Conservation (phyloP, 2,113 vertebrate species). For the Corynorhinus townsendii region DNA sequence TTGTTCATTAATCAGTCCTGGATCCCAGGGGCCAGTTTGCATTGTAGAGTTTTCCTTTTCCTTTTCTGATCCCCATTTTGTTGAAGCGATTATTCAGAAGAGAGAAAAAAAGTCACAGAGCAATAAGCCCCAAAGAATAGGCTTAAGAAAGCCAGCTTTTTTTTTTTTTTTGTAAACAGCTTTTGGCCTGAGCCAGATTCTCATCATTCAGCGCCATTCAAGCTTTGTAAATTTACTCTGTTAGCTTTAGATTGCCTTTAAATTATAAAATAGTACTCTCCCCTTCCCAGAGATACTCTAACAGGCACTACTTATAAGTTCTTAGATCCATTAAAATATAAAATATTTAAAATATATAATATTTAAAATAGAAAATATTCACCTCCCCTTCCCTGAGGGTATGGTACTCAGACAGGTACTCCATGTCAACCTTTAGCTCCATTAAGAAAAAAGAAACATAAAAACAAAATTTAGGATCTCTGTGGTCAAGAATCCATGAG, state of each 20-base stretch:
- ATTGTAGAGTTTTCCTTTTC: slow-evolving; percentile 83
- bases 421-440: slow-evolving; percentile 34
- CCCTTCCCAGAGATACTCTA: slow-evolving; percentile 43
- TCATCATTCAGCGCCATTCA: slow-evolving; percentile 43
- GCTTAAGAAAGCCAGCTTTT: slow-evolving; percentile 55
- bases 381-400: slow-evolving; percentile 29
- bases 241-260: slow-evolving; percentile 32
- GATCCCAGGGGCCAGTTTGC: slow-evolving; percentile 65
- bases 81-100: slow-evolving; percentile 71
- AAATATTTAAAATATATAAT: not conserved
- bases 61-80: slow-evolving; percentile 78
- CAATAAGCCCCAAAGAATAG: slow-evolving; percentile 69
- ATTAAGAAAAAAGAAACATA: not conserved
- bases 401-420: slow-evolving; percentile 22
- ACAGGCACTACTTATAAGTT: slow-evolving; percentile 31
- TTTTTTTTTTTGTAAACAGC: not conserved
- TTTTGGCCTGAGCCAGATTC: slow-evolving; percentile 53
- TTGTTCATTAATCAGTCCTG: slow-evolving; percentile 79
- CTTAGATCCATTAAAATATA: slow-evolving; percentile 15
- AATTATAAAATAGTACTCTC: slow-evolving; percentile 58
- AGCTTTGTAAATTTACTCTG: slow-evolving; percentile 55
- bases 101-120: slow-evolving; percentile 43
- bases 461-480: slow-evolving; percentile 21
- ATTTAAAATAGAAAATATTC: slow-evolving; percentile 60
- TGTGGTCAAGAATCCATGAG: not conserved